Evolutionary conservation across 2,888 invertebrate species (phyloP), one percentile per base, ranked within the genome.

Genomic region (Andrena bicolor): DNA sequence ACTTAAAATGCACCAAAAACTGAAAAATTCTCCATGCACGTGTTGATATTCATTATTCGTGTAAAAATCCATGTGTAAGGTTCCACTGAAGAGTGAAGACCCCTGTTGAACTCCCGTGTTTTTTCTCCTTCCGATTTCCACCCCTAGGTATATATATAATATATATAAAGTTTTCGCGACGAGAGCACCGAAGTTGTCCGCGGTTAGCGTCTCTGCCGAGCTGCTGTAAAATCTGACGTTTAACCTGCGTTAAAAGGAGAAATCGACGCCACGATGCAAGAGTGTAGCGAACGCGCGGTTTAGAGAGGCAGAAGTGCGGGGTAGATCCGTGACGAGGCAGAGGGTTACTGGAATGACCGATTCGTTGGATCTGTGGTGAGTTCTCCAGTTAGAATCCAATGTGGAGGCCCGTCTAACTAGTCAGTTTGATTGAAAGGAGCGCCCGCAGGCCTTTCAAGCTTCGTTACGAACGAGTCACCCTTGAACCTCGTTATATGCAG

Each of bases 401-500:
- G 72, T 30, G 35, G 65, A 74, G 70, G 73, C 61, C 51, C 82
- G 77, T 66, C 73, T 66, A 58, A 70, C 83, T 56, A 80, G 83
- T 56, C 74, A 72, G 75, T 83, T 86, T 82, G 86, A 86, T 85
- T 80, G 75, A 88, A 82, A 78, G 83, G 83, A 81, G 82, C 80
- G 79, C 82, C 83, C 80, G 83, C 79, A 80, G 83, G 84, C 84
- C 77, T 83, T 80, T 87, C 82, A 77, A 82, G 79, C 79, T 82
- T 85, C 83, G 82, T 78, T 86, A 82, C 80, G 80, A 80, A 75
- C 82, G 76, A 66, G 82, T 82, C 86, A 88, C 84, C 86, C 84
- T 86, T 82, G 86, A 88, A 87, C 87, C 84, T 83, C 83, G 87
- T 76, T 85, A 76, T 64, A 83, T 63, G 82, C 86, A 82, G 83